Evolutionary conservation across 2,797 vertebrate species (phyloP).

Genomic region (Spinibarbus caldwelli): DNA sequence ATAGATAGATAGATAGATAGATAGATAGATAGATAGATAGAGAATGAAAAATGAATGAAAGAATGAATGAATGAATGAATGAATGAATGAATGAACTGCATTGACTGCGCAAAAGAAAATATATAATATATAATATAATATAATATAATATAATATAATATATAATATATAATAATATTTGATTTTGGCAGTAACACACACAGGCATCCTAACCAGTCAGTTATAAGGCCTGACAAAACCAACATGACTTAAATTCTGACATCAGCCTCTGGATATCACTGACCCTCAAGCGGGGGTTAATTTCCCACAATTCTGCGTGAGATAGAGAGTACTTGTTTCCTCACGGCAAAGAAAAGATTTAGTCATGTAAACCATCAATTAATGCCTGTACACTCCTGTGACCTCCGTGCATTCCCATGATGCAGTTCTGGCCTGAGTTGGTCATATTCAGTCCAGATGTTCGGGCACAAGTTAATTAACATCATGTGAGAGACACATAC

Average conservation of each 20-base stretch:
- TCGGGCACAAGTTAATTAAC: constrained; percentile 46
- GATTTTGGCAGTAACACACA: not conserved
- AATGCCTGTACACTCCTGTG: constrained; percentile 36
- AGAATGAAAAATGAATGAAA: no score
- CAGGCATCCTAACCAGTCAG: not conserved
- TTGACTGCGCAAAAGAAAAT: not conserved
- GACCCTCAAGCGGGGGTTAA: constrained; percentile 13
- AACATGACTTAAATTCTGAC: not conserved
- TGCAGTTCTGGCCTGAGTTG: constrained; percentile 47
- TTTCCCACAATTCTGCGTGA: constrained; percentile 30
- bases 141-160: no score
- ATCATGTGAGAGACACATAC: constrained; percentile 54
- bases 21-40: no score
- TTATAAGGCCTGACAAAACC: not conserved
- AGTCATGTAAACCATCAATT: constrained; percentile 36
- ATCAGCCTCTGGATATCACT: constrained; percentile 22
- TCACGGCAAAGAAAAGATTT: constrained; percentile 20
- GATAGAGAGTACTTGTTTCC: not conserved
- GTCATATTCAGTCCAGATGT: constrained; percentile 58
- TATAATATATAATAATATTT: not conserved
- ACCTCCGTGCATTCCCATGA: constrained; percentile 34
- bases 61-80: no score
- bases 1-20: rapidly evolving
- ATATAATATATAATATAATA: no score
- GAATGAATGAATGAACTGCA: no score